Evolutionary conservation across 2,113 vertebrate species (phyloP), one percentile per base, ranked within the genome.

Genomic region (Xenopus laevis): DNA sequence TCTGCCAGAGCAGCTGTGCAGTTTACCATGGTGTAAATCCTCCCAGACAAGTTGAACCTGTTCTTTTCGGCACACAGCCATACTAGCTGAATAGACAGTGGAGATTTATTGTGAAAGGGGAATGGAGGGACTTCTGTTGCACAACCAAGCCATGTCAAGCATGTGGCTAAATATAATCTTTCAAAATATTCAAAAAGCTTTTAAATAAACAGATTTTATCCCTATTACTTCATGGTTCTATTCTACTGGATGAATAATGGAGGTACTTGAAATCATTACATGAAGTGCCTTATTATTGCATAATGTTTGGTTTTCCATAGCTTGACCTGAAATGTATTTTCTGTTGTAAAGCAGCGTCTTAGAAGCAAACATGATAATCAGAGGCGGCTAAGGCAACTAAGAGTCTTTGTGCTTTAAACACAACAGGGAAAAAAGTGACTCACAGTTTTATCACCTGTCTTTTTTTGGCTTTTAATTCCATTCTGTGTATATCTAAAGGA

Each of bases 1-100:
- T 93, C 86, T 82, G 53, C 82, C 85, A 88, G 89, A 86, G 84
- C 91, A 92, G 88, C 91, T 91, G 90, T 87, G 86, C 84, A 82
- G 83, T 90, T 88, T 83, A 87, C 87, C 85, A 79, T 81, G 84
- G 89, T 89, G 90, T 90, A 91, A 92, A 92, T 91, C 92, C 88
- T 90, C 84, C 81, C 84, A 86, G 89, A 93, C 92, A 91, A 90
- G 92, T 91, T 86, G 77, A 92, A 93, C 92, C 92, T 92, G 92
- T 92, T 93, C 91, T 91, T 89, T 88, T 84, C 91, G 89, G 91
- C 90, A 90, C 78, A 73, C 76, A 84, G 89, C 90, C 90, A 85
- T n/a, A 86, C 84, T 47, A 66, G 83, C 86, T 82, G 83, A 90
- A 88, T 87, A 90, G 86, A 87, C 89, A 84, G 84, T 21, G 60